Evolutionary conservation across 2,113 vertebrate species (phyloP).

Genomic region (Rattus rattus): DNA sequence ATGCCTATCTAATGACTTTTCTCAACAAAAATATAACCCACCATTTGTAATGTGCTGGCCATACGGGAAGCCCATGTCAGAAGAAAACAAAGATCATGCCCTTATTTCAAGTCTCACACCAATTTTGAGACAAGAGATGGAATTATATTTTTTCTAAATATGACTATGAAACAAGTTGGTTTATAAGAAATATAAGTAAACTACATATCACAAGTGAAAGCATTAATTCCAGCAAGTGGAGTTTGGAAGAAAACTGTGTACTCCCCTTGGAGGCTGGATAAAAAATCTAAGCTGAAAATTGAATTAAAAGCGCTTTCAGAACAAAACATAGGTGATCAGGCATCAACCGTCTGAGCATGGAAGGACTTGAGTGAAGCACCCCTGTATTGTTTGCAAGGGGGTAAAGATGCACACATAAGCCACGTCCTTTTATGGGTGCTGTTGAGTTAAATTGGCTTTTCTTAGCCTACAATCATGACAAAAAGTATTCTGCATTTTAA

Average conservation of each 20-base stretch:
- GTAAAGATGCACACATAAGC: not conserved
- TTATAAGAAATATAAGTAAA: not conserved
- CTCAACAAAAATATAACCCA: constrained; percentile 48
- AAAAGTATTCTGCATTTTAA: constrained; percentile 40
- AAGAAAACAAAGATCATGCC: not conserved
- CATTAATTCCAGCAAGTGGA: not conserved
- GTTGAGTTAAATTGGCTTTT: not conserved
- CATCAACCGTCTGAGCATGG: not conserved
- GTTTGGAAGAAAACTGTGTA: constrained; percentile 5
- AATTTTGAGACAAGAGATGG: not conserved
- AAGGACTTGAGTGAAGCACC: not conserved
- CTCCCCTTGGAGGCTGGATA: not conserved
- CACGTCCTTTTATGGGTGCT: not conserved
- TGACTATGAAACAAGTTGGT: not conserved
- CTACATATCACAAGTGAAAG: not conserved
- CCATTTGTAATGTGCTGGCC: not conserved
- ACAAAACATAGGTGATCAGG: not conserved
- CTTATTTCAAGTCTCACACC: not conserved
- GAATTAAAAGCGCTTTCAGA: not conserved
- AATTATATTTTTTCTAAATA: not conserved
- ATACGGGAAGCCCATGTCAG: not conserved
- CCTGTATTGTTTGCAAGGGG: not conserved
- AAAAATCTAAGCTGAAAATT: not conserved
- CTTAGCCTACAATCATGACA: not conserved
- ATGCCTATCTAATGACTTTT: constrained; percentile 20